Evolutionary conservation across 2,797 vertebrate species (phyloP), one percentile per base, ranked within the genome.

Genomic region (Odontamblyopus rebecca): DNA sequence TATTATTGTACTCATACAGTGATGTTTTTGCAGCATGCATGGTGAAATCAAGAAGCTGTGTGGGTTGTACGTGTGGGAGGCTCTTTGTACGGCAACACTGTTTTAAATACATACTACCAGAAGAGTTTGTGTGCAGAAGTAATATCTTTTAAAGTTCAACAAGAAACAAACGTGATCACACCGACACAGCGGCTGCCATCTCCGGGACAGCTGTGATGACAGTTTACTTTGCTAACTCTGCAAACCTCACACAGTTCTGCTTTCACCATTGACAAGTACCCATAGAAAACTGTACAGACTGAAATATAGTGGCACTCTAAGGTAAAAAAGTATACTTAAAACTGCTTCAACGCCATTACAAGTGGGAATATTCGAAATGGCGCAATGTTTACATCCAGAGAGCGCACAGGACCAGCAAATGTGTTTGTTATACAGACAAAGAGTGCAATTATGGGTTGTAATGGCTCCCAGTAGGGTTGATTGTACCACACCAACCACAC

Each of bases 401-500:
- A 2, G 19, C 70, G 50, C 6, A 35, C 54, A 67, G 1, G 41
- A 32, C 60, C 13, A 41, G 67, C 51, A 63, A 51, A 35, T 72
- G 41, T 67, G 53, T 56, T 69, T 71, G 53, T 75, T 80, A 73
- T 67, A 27, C 44, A 51, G 80, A 41, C 29, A 64, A 48, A 19
- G 53, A 56, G 59, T 57, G 53, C 69, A 69, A 65, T 80, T 69
- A 74, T 67, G 13, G 67, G 26, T 59, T 26, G 48, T 70, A 79
- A 62, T 76, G 76, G 63, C 62, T 32, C 54, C 54, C 73, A 73
- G 59, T 54, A 59, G 72, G 53, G 13, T 44, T 35, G 67, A 54
- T 30, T 51, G 69, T 26, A 60, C 54, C 61, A n/a, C 27, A 70
- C 27, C 11, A 66, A 50, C 16, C 23, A 4, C 61, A 66, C 41